A percentile compares a stretch with the other conserved stretches of the same genome.
These are phyloP conservation scores for Apamea anceps DNA, from an alignment of 2,888 invertebrate genomes.

Conservation along the genomic window DNA sequence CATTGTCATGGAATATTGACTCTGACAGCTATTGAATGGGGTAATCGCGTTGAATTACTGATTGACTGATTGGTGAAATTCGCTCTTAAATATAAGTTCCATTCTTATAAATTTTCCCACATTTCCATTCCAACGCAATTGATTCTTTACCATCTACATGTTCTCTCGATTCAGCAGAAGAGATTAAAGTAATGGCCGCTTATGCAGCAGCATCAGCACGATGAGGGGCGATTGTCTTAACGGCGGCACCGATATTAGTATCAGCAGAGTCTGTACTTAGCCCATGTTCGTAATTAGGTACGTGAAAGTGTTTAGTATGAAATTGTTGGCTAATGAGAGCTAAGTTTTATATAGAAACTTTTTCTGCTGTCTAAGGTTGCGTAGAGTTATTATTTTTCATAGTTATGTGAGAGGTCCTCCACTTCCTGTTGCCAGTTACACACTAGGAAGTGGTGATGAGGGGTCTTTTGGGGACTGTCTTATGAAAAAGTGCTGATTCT, in stretches of 20 bases:
- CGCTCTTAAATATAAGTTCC: background rate
- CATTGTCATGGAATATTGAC: background rate
- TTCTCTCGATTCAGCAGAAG: conserved; percentile 34
- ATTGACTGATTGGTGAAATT: background rate
- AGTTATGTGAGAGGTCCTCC: no score
- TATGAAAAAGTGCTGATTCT: background rate
- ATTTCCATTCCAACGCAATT: conserved; percentile 22
- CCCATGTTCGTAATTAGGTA: conserved; percentile 27
- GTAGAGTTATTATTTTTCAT: background rate
- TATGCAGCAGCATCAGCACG: conserved; percentile 46
- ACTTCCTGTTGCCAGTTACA: no score
- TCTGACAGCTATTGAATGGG: no score
- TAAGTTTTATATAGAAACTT: background rate
- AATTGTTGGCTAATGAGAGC: conserved; percentile 8
- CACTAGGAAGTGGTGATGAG: no score
- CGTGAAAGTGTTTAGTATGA: conserved; percentile 15
- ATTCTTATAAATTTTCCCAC: background rate
- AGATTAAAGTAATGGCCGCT: conserved; percentile 64
- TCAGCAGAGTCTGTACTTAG: conserved; percentile 38
- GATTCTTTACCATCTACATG: conserved; percentile 31
- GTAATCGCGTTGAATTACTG: background rate
- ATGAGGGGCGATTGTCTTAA: conserved; percentile 60
- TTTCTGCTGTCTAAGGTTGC: background rate
- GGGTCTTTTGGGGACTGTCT: no score
- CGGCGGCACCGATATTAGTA: conserved; percentile 40